Base-by-base conservation (phyloP, 2,113 vertebrate species). In the Scalopus aquaticus region DNA sequence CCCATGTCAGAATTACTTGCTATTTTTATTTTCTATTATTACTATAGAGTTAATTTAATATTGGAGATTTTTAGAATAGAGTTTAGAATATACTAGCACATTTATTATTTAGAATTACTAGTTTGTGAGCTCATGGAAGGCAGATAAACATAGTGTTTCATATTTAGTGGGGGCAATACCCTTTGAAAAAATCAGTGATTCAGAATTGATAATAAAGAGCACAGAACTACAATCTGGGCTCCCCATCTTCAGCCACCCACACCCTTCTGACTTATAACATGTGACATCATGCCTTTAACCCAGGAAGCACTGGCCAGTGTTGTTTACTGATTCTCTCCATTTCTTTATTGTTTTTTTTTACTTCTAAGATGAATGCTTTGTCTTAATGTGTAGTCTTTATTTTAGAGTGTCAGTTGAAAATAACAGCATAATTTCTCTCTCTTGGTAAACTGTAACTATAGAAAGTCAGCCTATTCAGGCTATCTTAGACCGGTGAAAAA, bases 401-500 rank as follows among this genome's bases (percentile, higher is more conserved):
- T 85, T 92, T 79, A 17, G 44, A 93, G 73, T 62, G 74, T 76
- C 7, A 65, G 6, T 70, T 35, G 26, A 49, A 60, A 22, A 56
- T 44, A 51, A 93, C 74, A 82, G 19, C 16, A 74, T 67, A 42
- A 64, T 90, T 67, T 85, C 24, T 88, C 8, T 15, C 46, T 73
- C 39, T 73, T 37, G 78, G 60, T 90, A 95, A 84, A 69, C 30
- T 24, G 90, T 37, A 7, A 15, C n/a, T 80, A 13, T 24, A 72
- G 60, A 81, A 96, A 95, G 87, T 32, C 92, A 92, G 39, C 0
- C 19, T 73, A 83, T 77, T 79, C 39, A 80, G 35, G 42, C 67
- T 65, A 32, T 67, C 56, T 5, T 64, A 39, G 85, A 46, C 35
- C 37, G 91, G 24, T 58, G 16, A 35, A 94, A 79, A 93, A 88